Percentiles rank a stretch among this genome's conserved stretches.
phyloP scores from a whole-genome alignment of 2,888 invertebrate species.

The Athalia rosae region DNA sequence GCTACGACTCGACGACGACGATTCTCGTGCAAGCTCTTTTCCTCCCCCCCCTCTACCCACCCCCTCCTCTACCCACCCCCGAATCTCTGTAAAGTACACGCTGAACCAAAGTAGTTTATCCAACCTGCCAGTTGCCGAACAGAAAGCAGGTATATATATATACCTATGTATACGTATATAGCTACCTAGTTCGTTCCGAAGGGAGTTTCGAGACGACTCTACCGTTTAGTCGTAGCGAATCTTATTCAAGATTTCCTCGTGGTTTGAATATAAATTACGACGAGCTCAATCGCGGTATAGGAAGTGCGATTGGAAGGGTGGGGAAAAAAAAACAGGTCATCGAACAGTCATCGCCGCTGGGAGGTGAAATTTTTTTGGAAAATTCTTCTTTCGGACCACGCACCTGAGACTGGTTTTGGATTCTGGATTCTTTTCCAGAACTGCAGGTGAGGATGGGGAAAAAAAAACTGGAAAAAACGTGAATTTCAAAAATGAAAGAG shows the following conservation, averaged over 20 bases:
- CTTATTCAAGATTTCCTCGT: conserved; percentile 17
- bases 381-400: too few species aligned
- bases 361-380: too few species aligned
- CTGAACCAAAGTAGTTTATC: conserved; percentile 32
- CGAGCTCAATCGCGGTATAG: neutral
- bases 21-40: conserved; percentile 31
- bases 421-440: too few species aligned
- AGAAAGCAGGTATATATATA: conserved; percentile 31
- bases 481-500: too few species aligned
- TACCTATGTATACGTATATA: too few species aligned
- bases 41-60: conserved; percentile 44
- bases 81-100: conserved; percentile 20
- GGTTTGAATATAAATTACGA: conserved; percentile 24
- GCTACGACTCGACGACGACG: neutral
- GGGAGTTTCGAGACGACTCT: neutral
- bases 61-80: conserved; percentile 41
- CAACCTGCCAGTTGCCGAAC: neutral
- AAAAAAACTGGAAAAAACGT: too few species aligned
- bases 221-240: conserved; percentile 9
- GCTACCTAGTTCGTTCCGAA: too few species aligned
- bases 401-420: too few species aligned
- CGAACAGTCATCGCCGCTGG: too few species aligned
- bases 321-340: neutral
- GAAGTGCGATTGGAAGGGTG: neutral
- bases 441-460: too few species aligned